Conservation (phyloP, 1,140 invertebrate genomes). For the Aphaenogaster rudis region DNA sequence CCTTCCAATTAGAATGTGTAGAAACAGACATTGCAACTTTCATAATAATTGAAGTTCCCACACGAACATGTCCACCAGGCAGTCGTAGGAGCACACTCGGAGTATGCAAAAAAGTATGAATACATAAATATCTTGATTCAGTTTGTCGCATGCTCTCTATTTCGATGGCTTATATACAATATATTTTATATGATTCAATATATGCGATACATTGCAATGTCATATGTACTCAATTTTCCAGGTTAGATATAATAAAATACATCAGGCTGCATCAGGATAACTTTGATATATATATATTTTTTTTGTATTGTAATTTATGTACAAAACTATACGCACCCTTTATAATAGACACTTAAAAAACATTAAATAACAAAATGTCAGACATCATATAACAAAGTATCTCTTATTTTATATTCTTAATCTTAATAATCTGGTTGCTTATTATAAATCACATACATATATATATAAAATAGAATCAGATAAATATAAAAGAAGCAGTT, state of each 20-base stretch:
- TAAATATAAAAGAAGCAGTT: conserved; percentile 16
- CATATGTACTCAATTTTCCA: neutral
- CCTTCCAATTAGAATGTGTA: conserved; percentile 79
- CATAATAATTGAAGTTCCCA: conserved; percentile 74
- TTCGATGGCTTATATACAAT: neutral
- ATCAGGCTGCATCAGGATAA: neutral
- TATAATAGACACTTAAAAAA: conserved; percentile 37
- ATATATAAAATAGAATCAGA: neutral
- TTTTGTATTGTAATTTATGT: conserved; percentile 59
- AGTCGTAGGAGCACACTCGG: conserved; percentile 78
- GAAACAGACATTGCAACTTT: conserved; percentile 66
- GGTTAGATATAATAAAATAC: neutral
- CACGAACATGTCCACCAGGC: conserved; percentile 77
- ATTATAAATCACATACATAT: neutral
- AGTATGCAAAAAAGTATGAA: conserved; percentile 69
- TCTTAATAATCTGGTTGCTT: neutral
- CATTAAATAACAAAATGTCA: conserved; percentile 43
- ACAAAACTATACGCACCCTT: conserved; percentile 64
- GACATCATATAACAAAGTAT: conserved; percentile 35
- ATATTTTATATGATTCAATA: conserved; percentile 22
- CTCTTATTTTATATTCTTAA: conserved; percentile 23
- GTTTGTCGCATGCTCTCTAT: neutral
- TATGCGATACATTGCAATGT: neutral
- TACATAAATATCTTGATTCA: conserved; percentile 16
- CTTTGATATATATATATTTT: conserved; percentile 37